phyloP scores from a whole-genome alignment of 2,888 invertebrate species.

The Himalopsyche tibetana region DNA sequence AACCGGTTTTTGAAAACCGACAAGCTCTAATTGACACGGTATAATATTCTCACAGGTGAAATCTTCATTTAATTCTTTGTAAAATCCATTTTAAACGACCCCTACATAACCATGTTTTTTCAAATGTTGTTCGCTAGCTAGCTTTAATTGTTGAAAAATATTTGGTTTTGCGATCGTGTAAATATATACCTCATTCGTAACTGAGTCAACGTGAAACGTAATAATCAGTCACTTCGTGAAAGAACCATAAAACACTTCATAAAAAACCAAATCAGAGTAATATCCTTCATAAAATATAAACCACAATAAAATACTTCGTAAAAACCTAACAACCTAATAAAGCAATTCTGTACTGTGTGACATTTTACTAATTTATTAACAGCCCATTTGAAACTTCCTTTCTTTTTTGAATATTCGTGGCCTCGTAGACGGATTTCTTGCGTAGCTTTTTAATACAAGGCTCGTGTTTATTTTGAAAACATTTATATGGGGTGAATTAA shows the following conservation, averaged over 20 bases:
- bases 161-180: too few relatives aligned
- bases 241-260: conserved; percentile 9
- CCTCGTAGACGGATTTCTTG: background rate
- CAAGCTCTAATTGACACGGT: too few relatives aligned
- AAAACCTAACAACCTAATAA: background rate
- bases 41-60: too few relatives aligned
- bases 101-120: too few relatives aligned
- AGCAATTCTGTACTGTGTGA: background rate
- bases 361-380: background rate
- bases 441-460: too few relatives aligned
- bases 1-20: too few relatives aligned
- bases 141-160: too few relatives aligned
- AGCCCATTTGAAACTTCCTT: background rate
- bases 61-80: too few relatives aligned
- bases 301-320: conserved; percentile 8
- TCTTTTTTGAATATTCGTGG: background rate
- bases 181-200: background rate
- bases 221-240: conserved; percentile 11
- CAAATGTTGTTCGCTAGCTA: too few relatives aligned
- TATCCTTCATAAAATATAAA: background rate
- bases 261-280: background rate
- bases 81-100: too few relatives aligned
- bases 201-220: background rate
- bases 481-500: too few relatives aligned
- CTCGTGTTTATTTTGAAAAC: too few relatives aligned